Conservation (phyloP, 2,113 vertebrate genomes). For the Willisornis vidua region DNA sequence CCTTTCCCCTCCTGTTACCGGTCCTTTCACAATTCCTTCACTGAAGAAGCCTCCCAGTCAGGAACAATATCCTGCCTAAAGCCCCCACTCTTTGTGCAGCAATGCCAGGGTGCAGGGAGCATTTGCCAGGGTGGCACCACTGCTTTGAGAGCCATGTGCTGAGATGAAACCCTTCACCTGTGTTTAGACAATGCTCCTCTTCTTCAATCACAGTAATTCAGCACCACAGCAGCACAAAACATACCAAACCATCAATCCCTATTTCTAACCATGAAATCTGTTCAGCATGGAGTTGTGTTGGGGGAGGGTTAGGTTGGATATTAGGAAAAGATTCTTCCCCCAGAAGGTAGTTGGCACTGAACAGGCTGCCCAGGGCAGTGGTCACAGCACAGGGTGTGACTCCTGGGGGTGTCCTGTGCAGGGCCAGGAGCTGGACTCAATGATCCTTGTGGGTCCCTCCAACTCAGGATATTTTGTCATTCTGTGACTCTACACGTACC, state of each 20-base stretch:
- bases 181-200: background rate
- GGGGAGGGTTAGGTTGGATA: background rate
- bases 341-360: background rate
- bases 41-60: background rate
- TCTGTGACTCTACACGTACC: background rate
- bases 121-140: background rate
- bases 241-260: rapidly evolving
- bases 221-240: background rate
- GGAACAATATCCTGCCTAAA: background rate
- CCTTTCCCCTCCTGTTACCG: background rate
- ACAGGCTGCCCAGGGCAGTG: background rate
- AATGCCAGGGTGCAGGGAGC: background rate
- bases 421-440: background rate
- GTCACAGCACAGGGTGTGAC: background rate
- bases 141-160: background rate
- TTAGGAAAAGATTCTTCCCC: background rate
- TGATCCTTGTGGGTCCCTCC: background rate
- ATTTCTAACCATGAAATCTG: background rate
- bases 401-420: background rate
- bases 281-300: background rate
- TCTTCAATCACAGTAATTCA: background rate
- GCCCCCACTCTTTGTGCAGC: background rate
- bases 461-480: background rate
- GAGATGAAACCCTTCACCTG: background rate
- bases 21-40: background rate